Percentiles rank a stretch among this genome's conserved stretches.
phyloP scores from a whole-genome alignment of 1,140 invertebrate genomes.

The Goniozus legneri region DNA sequence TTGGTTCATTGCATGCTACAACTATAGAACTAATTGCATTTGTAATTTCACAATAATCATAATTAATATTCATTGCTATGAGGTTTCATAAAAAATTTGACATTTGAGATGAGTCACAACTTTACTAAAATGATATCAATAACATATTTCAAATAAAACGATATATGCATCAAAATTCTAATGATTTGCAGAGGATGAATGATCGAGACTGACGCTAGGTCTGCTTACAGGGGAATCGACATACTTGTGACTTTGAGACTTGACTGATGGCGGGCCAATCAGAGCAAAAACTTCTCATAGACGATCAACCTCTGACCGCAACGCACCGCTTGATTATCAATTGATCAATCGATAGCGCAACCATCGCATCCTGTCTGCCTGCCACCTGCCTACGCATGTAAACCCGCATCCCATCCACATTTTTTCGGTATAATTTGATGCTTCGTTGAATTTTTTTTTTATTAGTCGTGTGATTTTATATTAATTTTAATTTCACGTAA shows the following conservation, averaged over 20 bases:
- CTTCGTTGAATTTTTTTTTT: conserved; percentile 11
- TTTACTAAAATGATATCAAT: too few relatives aligned
- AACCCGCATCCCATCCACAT: conserved; percentile 26
- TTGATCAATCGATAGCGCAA: conserved; percentile 34
- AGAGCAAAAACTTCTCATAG: conserved; percentile 33
- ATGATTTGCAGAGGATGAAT: conserved; percentile 11
- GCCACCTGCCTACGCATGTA: conserved; percentile 35
- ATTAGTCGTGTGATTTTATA: background rate
- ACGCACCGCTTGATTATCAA: conserved; percentile 39
- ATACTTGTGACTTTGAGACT: conserved; percentile 52
- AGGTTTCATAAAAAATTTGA: too few relatives aligned
- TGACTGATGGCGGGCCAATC: conserved; percentile 42
- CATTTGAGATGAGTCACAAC: too few relatives aligned
- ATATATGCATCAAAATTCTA: too few relatives aligned
- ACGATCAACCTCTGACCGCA: conserved; percentile 40
- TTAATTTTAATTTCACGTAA: background rate
- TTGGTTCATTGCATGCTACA: too few relatives aligned
- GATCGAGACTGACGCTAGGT: conserved; percentile 40
- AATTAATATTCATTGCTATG: too few relatives aligned
- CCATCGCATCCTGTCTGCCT: conserved; percentile 35
- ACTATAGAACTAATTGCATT: too few relatives aligned
- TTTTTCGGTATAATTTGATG: conserved; percentile 13
- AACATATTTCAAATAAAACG: too few relatives aligned
- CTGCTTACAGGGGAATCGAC: conserved; percentile 54
- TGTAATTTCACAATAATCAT: too few relatives aligned